phyloP scores from a whole-genome alignment of 2,113 vertebrate genomes.

The Pachycephala philippinensis region DNA sequence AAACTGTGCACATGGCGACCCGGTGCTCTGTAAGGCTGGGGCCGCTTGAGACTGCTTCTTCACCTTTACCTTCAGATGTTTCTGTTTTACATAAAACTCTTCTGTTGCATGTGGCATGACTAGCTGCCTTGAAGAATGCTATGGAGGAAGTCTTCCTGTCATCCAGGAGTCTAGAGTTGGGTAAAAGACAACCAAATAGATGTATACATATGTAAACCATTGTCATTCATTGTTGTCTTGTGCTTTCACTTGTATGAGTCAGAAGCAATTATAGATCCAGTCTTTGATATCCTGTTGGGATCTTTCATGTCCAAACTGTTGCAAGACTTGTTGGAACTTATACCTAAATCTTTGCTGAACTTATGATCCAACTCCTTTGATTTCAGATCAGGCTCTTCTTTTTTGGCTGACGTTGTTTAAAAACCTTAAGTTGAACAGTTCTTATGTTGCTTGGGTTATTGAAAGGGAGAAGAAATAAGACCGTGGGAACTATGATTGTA shows the following conservation, averaged over 20 bases:
- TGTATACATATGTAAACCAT: background rate
- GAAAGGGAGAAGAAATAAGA: background rate
- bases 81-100: background rate
- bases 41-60: background rate
- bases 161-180: background rate
- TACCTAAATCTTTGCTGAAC: background rate
- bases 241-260: background rate
- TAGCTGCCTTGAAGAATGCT: background rate
- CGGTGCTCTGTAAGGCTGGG: background rate
- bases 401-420: background rate
- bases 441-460: background rate
- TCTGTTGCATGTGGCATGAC: background rate
- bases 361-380: background rate
- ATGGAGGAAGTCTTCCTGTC: background rate
- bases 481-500: accelerated
- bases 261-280: background rate
- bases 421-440: background rate
- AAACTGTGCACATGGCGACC: background rate
- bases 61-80: background rate
- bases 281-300: background rate
- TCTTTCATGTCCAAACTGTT: background rate
- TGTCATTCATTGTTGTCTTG: background rate
- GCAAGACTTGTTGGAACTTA: background rate
- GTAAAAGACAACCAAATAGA: background rate
- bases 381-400: background rate